Percentiles rank a stretch among this genome's conserved stretches.
These are phyloP conservation scores for Aspidoscelis tigris DNA, from an alignment of 2,113 vertebrate species.

Conservation along the genomic window DNA sequence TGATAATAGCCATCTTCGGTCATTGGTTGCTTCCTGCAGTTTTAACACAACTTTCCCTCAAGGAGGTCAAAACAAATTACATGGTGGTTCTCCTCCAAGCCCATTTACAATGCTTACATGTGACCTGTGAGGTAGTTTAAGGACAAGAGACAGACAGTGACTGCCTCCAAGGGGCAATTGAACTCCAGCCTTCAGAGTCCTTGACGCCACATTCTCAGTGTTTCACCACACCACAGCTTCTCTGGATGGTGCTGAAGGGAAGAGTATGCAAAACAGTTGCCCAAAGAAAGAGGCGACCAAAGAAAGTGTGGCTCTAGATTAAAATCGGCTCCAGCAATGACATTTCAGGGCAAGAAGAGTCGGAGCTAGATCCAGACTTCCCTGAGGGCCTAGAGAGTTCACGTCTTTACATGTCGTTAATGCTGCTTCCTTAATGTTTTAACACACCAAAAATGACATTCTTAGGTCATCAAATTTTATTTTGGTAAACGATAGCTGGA, in stretches of 20 bases:
- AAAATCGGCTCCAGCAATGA: neutral
- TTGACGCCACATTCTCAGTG: no score
- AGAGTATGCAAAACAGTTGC: no score
- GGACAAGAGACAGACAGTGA: no score
- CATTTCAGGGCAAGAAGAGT: neutral
- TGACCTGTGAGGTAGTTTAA: no score
- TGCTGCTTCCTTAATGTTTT: neutral
- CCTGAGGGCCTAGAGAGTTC: neutral
- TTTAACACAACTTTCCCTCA: no score
- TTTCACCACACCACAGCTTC: neutral
- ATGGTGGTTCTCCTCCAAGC: no score
- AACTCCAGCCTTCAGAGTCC: no score
- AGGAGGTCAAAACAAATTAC: no score
- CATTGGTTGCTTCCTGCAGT: no score
- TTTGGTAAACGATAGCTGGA: neutral
- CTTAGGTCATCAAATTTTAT: neutral
- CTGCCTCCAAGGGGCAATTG: no score
- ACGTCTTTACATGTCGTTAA: neutral
- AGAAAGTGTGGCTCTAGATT: neutral
- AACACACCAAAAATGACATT: neutral
- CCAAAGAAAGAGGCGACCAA: neutral
- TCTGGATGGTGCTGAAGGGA: neutral
- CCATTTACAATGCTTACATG: no score
- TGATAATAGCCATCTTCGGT: no score
- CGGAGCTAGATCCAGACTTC: neutral